These are phyloP conservation scores for Ptychodera flava DNA, from an alignment of 35 echinoderm and acorn worm genomes.

Conservation along the genomic window DNA sequence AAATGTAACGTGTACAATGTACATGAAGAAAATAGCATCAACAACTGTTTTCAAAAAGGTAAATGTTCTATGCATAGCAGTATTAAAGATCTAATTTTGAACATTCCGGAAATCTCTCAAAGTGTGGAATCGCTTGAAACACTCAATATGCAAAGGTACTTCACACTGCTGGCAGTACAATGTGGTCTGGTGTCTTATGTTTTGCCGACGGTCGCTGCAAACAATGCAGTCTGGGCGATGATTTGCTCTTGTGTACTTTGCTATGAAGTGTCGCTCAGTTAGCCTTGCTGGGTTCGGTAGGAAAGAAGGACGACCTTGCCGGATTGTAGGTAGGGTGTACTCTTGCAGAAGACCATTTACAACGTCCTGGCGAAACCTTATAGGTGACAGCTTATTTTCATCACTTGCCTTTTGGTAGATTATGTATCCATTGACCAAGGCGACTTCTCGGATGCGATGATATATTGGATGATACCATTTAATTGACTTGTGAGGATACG, in stretches of 20 bases:
- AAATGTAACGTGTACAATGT: neutral
- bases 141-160: neutral
- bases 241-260: neutral
- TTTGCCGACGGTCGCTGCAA: neutral
- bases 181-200: neutral
- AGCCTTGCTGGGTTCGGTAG: neutral
- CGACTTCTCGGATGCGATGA: conserved; percentile 21
- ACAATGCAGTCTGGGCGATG: neutral
- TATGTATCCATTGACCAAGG: conserved; percentile 20
- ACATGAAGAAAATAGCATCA: neutral
- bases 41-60: neutral
- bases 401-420: conserved; percentile 10
- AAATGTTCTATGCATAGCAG: too few species aligned
- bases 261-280: neutral
- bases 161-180: neutral
- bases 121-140: neutral
- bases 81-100: too few species aligned
- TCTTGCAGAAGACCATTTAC: neutral
- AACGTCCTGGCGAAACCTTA: neutral
- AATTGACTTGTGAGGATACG: conserved; percentile 33
- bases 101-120: neutral
- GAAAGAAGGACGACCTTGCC: neutral
- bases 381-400: neutral
- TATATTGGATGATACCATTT: conserved; percentile 61
- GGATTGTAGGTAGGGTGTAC: neutral